phyloP scores from a whole-genome alignment of 2,888 invertebrate genomes.

The Chrysotoxum bicinctum region DNA sequence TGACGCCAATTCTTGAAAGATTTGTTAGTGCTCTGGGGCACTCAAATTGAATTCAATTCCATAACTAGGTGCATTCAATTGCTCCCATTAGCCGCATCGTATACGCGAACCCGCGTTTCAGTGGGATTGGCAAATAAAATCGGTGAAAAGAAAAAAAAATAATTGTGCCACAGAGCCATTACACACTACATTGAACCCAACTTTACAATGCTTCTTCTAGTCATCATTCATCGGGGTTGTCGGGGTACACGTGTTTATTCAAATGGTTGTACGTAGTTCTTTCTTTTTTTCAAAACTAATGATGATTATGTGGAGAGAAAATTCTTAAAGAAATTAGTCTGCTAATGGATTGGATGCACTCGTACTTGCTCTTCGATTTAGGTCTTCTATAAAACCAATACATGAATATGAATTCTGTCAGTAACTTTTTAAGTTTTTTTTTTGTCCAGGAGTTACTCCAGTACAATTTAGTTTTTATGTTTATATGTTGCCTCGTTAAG shows the following conservation, averaged over 20 bases:
- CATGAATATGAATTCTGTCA: too few species aligned
- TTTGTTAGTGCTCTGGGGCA: slow-evolving; percentile 24
- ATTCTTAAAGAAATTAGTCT: not conserved
- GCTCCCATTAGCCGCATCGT: slow-evolving; percentile 29
- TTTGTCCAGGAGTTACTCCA: too few species aligned
- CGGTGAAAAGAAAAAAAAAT: slow-evolving; percentile 1
- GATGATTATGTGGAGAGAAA: not conserved
- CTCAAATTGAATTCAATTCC: slow-evolving; percentile 63
- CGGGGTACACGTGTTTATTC: not conserved
- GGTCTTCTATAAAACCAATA: too few species aligned
- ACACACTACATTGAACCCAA: slow-evolving; percentile 18
- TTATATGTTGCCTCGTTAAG: too few species aligned
- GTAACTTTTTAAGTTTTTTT: too few species aligned
- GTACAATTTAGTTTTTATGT: too few species aligned
- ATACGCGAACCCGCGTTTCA: not conserved
- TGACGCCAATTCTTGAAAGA: not conserved
- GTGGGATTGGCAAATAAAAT: slow-evolving; percentile 21
- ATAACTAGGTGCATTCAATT: slow-evolving; percentile 67
- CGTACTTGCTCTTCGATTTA: not conserved
- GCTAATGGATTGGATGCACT: not conserved
- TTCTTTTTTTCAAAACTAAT: not conserved
- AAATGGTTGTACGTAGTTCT: not conserved
- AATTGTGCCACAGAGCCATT: slow-evolving; percentile 23
- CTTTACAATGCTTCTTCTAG: slow-evolving; percentile 1
- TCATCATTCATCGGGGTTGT: not conserved